phyloP scores from a whole-genome alignment of 2,797 vertebrate genomes.

The Nothura maculosa region DNA sequence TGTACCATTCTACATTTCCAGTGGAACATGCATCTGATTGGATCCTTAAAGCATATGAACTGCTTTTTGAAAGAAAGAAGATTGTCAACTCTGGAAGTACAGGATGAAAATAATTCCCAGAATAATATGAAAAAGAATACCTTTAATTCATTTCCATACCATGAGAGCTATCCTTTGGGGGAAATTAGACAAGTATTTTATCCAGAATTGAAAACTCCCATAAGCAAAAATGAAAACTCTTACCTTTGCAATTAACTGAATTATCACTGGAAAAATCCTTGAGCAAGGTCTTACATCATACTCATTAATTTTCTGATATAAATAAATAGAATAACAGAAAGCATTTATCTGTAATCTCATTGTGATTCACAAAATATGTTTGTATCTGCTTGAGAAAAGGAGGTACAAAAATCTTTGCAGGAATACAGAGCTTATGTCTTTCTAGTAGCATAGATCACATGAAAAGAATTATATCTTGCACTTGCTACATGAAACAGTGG shows the following conservation, averaged over 20 bases:
- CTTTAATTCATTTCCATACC: not conserved
- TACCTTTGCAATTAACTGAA: not conserved
- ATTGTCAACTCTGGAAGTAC: slow-evolving; percentile 4
- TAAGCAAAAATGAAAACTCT: not conserved
- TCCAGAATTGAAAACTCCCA: slow-evolving; percentile 8
- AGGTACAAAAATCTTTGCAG: not conserved
- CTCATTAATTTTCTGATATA: not conserved
- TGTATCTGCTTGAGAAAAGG: not conserved
- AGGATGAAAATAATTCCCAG: not conserved
- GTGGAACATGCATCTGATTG: not conserved
- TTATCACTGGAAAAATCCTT: not conserved
- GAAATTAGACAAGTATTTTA: not conserved
- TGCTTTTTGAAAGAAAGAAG: not conserved
- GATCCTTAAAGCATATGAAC: not conserved
- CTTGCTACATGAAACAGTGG: not conserved
- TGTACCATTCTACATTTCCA: not conserved
- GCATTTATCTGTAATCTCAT: not conserved
- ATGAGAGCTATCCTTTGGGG: not conserved
- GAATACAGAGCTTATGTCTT: not conserved
- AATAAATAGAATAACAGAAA: not conserved
- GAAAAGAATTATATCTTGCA: not conserved
- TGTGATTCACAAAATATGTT: not conserved
- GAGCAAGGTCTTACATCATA: not conserved
- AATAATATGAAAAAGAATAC: not conserved
- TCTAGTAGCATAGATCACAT: not conserved